Evolutionary conservation across 2,888 invertebrate species (phyloP).

Genomic region (Byasa hedistus): DNA sequence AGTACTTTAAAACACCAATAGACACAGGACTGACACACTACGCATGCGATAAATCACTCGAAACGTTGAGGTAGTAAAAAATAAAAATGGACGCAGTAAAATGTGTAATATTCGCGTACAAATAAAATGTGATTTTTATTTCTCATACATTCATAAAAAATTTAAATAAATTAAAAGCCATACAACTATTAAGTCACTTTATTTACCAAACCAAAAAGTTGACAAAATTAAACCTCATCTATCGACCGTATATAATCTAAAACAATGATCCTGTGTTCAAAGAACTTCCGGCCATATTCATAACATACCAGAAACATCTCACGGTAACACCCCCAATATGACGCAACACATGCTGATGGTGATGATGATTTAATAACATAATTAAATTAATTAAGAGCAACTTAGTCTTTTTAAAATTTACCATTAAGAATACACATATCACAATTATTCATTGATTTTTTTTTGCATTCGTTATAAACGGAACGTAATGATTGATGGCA

Average conservation of each 20-base stretch:
- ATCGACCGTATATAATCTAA: slow-evolving; percentile 53
- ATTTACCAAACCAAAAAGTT: slow-evolving; percentile 75
- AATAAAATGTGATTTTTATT: background rate
- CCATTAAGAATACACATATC: slow-evolving; percentile 24
- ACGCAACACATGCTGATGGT: slow-evolving; percentile 14
- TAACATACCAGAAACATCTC: background rate
- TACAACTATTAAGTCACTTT: slow-evolving; percentile 72
- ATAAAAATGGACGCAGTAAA: too few relatives aligned
- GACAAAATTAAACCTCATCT: slow-evolving; percentile 75
- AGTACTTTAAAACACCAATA: too few relatives aligned
- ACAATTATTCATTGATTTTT: slow-evolving; percentile 21
- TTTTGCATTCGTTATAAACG: background rate
- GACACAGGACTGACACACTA: too few relatives aligned
- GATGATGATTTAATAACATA: slow-evolving; percentile 7
- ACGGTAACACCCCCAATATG: slow-evolving; percentile 7
- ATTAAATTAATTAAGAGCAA: slow-evolving; percentile 18
- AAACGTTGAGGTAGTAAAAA: too few relatives aligned
- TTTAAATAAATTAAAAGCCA: slow-evolving; percentile 32
- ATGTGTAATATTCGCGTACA: too few relatives aligned
- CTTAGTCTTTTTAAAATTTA: slow-evolving; percentile 20
- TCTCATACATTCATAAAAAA: background rate
- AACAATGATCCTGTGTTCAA: slow-evolving; percentile 8
- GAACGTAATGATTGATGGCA: too few relatives aligned
- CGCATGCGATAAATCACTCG: too few relatives aligned
- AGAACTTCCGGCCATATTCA: slow-evolving; percentile 2